phyloP scores from a whole-genome alignment of 2,113 vertebrate species.

The Nesogale talazaci region DNA sequence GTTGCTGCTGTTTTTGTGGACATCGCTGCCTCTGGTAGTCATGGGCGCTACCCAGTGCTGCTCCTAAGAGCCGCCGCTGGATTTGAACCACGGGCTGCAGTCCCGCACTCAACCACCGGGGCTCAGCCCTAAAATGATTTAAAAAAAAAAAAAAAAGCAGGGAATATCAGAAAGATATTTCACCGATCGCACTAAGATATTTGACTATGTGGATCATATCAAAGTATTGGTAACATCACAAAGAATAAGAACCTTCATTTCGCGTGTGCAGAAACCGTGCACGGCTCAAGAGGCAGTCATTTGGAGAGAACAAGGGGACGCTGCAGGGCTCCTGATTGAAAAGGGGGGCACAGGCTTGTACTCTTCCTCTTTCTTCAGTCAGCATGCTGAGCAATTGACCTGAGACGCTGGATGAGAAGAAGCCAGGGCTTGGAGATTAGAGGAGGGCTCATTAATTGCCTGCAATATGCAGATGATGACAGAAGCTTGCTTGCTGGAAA shows the following conservation, averaged over 20 bases:
- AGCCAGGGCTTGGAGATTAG: not conserved
- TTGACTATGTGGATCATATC: not conserved
- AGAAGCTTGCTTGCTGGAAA: not conserved
- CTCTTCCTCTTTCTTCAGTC: not conserved
- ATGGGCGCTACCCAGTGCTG: too few relatives aligned
- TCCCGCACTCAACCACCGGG: too few relatives aligned
- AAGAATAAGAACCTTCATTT: not conserved
- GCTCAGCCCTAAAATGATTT: too few relatives aligned
- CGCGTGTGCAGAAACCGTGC: not conserved
- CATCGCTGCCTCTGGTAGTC: too few relatives aligned
- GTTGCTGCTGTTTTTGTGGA: too few relatives aligned
- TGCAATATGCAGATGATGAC: not conserved
- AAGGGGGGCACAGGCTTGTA: not conserved
- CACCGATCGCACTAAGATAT: not conserved
- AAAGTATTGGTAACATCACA: not conserved
- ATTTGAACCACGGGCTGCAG: too few relatives aligned
- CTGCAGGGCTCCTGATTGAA: not conserved
- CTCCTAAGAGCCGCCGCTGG: too few relatives aligned
- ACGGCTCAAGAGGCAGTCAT: not conserved
- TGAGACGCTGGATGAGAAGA: not conserved
- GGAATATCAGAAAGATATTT: not conserved
- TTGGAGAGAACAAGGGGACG: not conserved
- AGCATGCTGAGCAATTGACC: not conserved
- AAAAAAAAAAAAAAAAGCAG: too few relatives aligned
- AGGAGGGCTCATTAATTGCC: not conserved